phyloP scores from a whole-genome alignment of 2,797 vertebrate species.

The Pseudochaenichthys georgianus region DNA sequence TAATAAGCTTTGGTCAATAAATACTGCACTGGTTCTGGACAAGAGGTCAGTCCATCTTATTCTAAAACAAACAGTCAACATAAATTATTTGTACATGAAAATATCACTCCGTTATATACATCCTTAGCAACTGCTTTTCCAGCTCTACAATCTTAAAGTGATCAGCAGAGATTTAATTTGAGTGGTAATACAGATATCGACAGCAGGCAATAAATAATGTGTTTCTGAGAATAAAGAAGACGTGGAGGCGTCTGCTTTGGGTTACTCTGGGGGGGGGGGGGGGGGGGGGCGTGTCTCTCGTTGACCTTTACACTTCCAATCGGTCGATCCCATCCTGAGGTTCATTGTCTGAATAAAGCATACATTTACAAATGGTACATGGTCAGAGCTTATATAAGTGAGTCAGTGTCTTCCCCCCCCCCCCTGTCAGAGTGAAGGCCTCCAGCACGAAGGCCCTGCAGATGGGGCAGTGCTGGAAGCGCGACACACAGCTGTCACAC shows the following conservation, averaged over 20 bases:
- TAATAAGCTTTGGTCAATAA: conserved; percentile 1
- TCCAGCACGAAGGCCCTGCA: conserved; percentile 94
- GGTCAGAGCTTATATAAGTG: too few species aligned
- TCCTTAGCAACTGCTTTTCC: neutral
- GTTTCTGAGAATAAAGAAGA: too few species aligned
- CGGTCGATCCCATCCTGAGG: too few species aligned
- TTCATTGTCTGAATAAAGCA: too few species aligned
- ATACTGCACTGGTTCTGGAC: neutral
- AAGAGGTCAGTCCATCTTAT: neutral
- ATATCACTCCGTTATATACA: neutral
- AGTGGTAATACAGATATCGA: too few species aligned
- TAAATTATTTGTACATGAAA: neutral
- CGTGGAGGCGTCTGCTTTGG: too few species aligned
- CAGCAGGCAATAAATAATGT: too few species aligned
- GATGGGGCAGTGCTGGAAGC: conserved; percentile 95
- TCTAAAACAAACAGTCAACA: neutral
- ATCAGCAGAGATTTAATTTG: neutral
- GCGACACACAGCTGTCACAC: conserved; percentile 89
- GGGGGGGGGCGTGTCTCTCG: too few species aligned
- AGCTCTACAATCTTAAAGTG: too few species aligned
- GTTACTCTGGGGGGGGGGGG: too few species aligned
- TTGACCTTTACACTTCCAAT: too few species aligned
- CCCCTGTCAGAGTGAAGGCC: conserved; percentile 87
- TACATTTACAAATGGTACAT: too few species aligned
- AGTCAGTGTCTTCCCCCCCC: neutral